Conservation (phyloP, 2,888 invertebrate species). For the Ochropleura plecta region DNA sequence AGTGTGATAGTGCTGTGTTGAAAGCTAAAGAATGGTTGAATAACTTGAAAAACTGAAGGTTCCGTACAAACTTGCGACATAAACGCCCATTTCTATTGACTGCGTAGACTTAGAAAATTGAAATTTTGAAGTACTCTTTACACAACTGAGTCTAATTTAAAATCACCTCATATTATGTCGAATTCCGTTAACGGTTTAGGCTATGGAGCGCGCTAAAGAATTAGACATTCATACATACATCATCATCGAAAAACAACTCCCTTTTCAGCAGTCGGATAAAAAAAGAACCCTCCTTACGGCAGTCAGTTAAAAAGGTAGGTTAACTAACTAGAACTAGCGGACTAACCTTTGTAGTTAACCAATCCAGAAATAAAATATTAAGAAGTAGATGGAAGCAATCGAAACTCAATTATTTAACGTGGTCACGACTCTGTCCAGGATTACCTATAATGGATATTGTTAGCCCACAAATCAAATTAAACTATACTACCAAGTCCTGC, state of each 20-base stretch:
- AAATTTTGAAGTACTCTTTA: too few relatives aligned
- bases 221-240: too few relatives aligned
- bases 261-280: too few relatives aligned
- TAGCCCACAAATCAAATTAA: constrained; percentile 51
- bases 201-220: too few relatives aligned
- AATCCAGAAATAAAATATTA: constrained; percentile 29
- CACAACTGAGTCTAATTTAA: too few relatives aligned
- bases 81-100: too few relatives aligned
- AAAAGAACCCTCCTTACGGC: too few relatives aligned
- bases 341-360: background rate
- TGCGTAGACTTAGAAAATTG: too few relatives aligned
- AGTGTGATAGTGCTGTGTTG: constrained; percentile 13
- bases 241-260: too few relatives aligned
- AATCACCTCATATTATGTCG: too few relatives aligned
- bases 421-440: constrained; percentile 26
- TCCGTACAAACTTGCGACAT: too few relatives aligned
- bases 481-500: constrained; percentile 5
- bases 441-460: constrained; percentile 45
- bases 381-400: constrained; percentile 15
- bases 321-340: background rate
- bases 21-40: background rate
- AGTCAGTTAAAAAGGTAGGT: background rate
- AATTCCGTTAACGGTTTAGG: too few relatives aligned
- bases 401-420: constrained; percentile 37
- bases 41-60: constrained; percentile 5